Evolutionary conservation across 2,113 vertebrate species (phyloP).

Genomic region (Polypterus bichir): DNA sequence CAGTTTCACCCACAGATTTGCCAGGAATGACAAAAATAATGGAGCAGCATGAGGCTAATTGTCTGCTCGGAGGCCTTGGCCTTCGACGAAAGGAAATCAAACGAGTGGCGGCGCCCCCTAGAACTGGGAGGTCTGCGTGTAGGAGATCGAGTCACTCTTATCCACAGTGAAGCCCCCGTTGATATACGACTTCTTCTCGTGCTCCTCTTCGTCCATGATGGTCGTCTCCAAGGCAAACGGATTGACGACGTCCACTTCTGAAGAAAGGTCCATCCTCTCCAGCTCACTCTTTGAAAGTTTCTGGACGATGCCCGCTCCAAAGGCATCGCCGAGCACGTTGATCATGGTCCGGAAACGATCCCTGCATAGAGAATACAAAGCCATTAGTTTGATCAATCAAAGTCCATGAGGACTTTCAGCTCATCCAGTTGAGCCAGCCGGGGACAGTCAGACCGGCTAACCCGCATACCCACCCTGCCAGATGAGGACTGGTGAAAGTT

Average conservation of each 20-base stretch:
- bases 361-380: slow-evolving; percentile 33
- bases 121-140: slow-evolving; percentile 94
- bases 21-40: no score
- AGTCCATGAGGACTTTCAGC: neutral
- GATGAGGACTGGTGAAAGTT: neutral
- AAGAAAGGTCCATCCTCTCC: slow-evolving; percentile 70
- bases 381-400: neutral
- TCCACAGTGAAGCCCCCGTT: slow-evolving; percentile 89
- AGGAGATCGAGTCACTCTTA: slow-evolving; percentile 86
- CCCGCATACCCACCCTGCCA: no score
- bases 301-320: slow-evolving; percentile 83
- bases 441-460: no score
- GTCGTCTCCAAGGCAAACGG: slow-evolving; percentile 79
- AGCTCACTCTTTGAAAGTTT: slow-evolving; percentile 84
- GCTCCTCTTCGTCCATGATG: slow-evolving; percentile 64
- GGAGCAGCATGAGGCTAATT: no score
- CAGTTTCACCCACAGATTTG: no score
- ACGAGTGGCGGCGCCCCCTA: slow-evolving; percentile 29
- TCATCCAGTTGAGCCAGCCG: no score
- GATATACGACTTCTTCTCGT: slow-evolving; percentile 79
- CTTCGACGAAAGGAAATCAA: no score
- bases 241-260: slow-evolving; percentile 78
- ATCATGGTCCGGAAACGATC: slow-evolving; percentile 95
- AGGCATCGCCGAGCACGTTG: slow-evolving; percentile 90
- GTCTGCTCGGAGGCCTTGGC: no score